phyloP scores from a whole-genome alignment of 2,113 vertebrate genomes.

The Pandion haliaetus region DNA sequence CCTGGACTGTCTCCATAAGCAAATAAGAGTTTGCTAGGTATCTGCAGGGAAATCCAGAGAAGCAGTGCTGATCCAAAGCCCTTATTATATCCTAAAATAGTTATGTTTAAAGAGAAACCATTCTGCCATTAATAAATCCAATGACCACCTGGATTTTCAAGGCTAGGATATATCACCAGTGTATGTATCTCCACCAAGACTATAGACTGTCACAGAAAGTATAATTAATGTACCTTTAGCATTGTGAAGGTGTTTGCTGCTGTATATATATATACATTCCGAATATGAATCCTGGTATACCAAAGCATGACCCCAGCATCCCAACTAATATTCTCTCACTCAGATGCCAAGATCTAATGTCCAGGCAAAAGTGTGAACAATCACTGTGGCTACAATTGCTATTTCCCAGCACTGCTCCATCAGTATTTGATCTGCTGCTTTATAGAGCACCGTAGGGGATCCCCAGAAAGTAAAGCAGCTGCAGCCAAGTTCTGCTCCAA shows the following conservation, averaged over 20 bases:
- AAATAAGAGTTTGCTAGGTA: not conserved
- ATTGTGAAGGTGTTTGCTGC: not conserved
- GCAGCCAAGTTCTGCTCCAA: slow-evolving; percentile 58
- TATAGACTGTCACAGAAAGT: not conserved
- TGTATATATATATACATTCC: not conserved
- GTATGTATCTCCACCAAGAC: not conserved
- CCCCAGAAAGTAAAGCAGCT: slow-evolving; percentile 54
- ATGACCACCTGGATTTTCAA: not conserved
- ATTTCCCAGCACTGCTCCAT: slow-evolving; percentile 16
- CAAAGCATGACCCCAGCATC: not conserved
- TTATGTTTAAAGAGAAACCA: not conserved
- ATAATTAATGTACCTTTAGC: not conserved
- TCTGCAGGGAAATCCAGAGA: not conserved
- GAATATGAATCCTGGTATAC: not conserved
- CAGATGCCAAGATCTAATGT: not conserved
- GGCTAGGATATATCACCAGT: not conserved
- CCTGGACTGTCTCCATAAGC: not conserved
- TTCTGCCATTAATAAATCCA: not conserved
- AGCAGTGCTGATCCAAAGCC: not conserved
- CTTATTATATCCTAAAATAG: not conserved
- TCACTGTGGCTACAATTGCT: not conserved
- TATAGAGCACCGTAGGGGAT: slow-evolving; percentile 45
- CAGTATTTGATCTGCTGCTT: slow-evolving; percentile 56
- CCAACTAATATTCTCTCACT: not conserved
- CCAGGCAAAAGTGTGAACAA: slow-evolving; percentile 22